phyloP scores from a whole-genome alignment of 2,113 vertebrate genomes.

The Nycticryphes semicollaris region DNA sequence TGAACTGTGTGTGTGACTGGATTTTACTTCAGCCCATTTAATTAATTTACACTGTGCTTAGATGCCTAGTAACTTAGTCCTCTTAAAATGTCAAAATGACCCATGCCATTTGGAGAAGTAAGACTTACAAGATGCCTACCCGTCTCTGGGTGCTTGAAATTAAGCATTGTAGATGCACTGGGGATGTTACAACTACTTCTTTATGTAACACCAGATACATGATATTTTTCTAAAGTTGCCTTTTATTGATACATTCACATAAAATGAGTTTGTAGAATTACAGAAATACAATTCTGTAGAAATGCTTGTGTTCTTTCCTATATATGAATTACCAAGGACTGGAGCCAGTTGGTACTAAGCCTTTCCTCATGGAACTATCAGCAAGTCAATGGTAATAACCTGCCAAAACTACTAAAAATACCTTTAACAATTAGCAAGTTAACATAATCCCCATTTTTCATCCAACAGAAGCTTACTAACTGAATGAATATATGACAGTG shows the following conservation, averaged over 20 bases:
- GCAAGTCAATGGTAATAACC: neutral
- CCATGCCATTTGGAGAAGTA: neutral
- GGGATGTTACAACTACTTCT: neutral
- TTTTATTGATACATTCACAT: neutral
- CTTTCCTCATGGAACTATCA: neutral
- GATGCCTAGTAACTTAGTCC: neutral
- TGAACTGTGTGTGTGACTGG: neutral
- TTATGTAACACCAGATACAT: neutral
- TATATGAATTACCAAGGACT: neutral
- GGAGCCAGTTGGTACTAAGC: neutral
- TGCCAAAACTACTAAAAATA: neutral
- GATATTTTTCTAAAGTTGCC: neutral
- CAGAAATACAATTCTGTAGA: neutral
- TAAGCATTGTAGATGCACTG: neutral
- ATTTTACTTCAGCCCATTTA: neutral
- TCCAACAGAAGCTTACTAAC: neutral
- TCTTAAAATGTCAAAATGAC: conserved; percentile 14
- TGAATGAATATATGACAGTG: neutral
- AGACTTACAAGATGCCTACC: neutral
- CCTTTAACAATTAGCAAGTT: neutral
- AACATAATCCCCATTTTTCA: neutral
- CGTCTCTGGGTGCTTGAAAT: neutral
- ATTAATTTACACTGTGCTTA: neutral
- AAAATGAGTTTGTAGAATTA: neutral
- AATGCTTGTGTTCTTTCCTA: neutral